Base-by-base conservation (phyloP, 2,113 vertebrate genomes). In the Salvelinus alpinus region DNA sequence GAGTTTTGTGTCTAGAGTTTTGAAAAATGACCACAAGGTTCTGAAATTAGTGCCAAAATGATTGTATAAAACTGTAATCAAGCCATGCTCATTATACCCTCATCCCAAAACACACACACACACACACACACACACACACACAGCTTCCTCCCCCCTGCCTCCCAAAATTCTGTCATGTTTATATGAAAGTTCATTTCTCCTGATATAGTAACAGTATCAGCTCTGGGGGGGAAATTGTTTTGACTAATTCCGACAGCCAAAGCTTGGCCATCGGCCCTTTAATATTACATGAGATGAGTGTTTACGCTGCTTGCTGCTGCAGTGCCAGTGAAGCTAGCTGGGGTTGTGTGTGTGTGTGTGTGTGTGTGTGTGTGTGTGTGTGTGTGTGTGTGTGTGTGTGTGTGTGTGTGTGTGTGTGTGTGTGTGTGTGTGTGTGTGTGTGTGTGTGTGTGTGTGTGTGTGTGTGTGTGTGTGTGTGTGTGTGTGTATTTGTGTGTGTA, bases 281-380 rank as follows among this genome's bases (percentile, higher is more conserved):
- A 76, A 91, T 91, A 89, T 91, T 92, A 90, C 83, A 92, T 90
- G 87, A 84, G 73, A 16, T 22, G 57, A 38, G 84, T 84, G 81
- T 88, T 90, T 87, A 90, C 51, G 3, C 12, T 54, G 51, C 0
- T 54, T 54, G 3, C 16, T 82, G 81, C 84, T 82, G 78, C 86
- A 82, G 79, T 82, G 86, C 75, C 85, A 82, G 79, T 82, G 86
- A 70, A 25, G 76, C 71, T 79, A 54, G 4, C 16, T 16, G 12
- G 48, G 48, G 3, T 51, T 16, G 48, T 14, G 1, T 51, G 1
- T 51, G 2, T 16, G 12, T 51, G 48, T 16, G 1, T 14, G 4
- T 4, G 11, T 13, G 48, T 38, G 7, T 38, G 34, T 38, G 34
- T 38, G 34, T 38, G 34, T 38, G 34, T 38, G 34, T 38, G 34